Percentiles rank a stretch among this genome's conserved stretches.
Conservation (phyloP, 1,140 invertebrate species). For the Goniozus legneri region DNA sequence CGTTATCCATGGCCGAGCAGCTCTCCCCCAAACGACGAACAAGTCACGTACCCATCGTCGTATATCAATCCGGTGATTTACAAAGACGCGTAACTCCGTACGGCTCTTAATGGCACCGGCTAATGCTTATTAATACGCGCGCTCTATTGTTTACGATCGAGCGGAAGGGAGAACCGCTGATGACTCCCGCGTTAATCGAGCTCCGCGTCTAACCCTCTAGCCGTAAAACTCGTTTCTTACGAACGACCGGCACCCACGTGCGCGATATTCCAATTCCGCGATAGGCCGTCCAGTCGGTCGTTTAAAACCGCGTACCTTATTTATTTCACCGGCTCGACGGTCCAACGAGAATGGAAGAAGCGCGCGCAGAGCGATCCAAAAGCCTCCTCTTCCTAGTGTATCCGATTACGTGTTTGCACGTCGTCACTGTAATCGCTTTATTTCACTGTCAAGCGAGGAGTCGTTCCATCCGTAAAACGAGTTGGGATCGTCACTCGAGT, state of each 20-base stretch:
- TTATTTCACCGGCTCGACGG: neutral
- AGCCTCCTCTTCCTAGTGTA: neutral
- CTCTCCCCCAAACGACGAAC: neutral
- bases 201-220: neutral
- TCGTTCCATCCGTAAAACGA: too few species aligned
- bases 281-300: neutral
- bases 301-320: neutral
- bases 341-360: too few species aligned
- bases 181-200: too few species aligned
- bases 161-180: slow-evolving; percentile 8
- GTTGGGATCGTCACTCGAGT: too few species aligned
- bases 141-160: slow-evolving; percentile 6
- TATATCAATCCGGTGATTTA: neutral
- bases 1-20: slow-evolving; percentile 8
- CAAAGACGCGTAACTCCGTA: neutral
- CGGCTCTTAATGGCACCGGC: neutral
- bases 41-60: neutral
- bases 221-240: slow-evolving; percentile 7
- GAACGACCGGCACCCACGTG: neutral
- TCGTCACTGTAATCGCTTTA: slow-evolving; percentile 5
- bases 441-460: neutral
- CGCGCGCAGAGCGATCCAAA: too few species aligned
- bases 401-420: slow-evolving; percentile 1
- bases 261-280: slow-evolving; percentile 8
- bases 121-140: too few species aligned